phyloP scores from a whole-genome alignment of 1,140 invertebrate genomes.

The Pissodes strobi region DNA sequence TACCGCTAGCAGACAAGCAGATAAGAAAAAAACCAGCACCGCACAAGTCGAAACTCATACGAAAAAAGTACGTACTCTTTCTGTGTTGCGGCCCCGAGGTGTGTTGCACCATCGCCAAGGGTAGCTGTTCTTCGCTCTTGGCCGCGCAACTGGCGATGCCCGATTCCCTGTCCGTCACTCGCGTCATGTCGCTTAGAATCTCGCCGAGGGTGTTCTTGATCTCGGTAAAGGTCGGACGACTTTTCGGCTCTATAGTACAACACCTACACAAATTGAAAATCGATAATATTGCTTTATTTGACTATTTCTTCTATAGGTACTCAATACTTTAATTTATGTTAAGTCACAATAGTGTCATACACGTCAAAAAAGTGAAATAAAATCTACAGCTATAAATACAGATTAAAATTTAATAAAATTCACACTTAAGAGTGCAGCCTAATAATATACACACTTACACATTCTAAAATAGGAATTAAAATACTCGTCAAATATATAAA shows the following conservation, averaged over 20 bases:
- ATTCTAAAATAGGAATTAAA: too few species aligned
- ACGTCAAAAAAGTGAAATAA: too few species aligned
- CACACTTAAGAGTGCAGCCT: too few species aligned
- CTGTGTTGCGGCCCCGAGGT: slow-evolving; percentile 52
- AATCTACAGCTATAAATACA: too few species aligned
- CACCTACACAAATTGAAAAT: too few species aligned
- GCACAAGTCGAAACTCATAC: background rate
- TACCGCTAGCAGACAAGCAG: background rate
- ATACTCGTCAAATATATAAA: too few species aligned
- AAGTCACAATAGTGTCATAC: too few species aligned
- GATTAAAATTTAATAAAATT: too few species aligned
- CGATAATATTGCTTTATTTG: too few species aligned
- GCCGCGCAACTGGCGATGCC: slow-evolving; percentile 44
- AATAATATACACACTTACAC: too few species aligned
- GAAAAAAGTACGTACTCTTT: slow-evolving; percentile 53
- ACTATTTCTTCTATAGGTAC: too few species aligned
- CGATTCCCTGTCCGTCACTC: slow-evolving; percentile 47
- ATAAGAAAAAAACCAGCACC: slow-evolving; percentile 5
- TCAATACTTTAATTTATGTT: too few species aligned
- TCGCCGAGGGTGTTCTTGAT: slow-evolving; percentile 68
- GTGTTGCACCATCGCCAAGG: slow-evolving; percentile 40
- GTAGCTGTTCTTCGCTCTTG: slow-evolving; percentile 53
- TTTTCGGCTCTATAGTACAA: slow-evolving; percentile 87
- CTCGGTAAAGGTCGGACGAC: slow-evolving; percentile 81
- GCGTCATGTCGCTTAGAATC: slow-evolving; percentile 58